Evolutionary conservation across 2,888 invertebrate genomes (phyloP), one percentile per base, ranked within the genome.

Genomic region (Patella ulyssiponensis): DNA sequence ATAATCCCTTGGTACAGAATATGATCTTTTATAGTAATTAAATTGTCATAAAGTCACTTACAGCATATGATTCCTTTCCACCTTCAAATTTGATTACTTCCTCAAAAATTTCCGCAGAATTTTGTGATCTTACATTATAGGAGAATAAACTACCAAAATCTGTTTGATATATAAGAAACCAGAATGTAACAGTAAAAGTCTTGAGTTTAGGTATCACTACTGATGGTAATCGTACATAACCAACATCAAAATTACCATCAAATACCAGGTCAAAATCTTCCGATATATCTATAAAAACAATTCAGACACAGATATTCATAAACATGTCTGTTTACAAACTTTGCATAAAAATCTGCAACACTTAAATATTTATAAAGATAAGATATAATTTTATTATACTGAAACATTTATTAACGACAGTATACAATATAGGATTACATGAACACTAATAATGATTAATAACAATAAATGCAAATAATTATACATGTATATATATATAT

Each of bases 191-290:
- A n/a, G 78, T 71, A 23, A 80, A 70, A 5, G 69, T 56, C 7
- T n/a, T 33, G 44, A 80, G 17, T 71, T 56, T 69, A 12, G 76
- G 76, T 53, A 76, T 75, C 23, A 64, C 58, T n/a, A 69, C 71
- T 44, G 54, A 78, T 79, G 56, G 84, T 78, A 72, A 82, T 73
- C 53, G 52, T 12, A 78, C 80, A 78, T 74, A 71, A 70, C 76
- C 54, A 69, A 71, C 70, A 53, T 74, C 56, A 14, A 23, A 14
- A 27, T 44, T 69, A 17, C 23, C 14, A 23, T 69, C 71, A 52
- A 80, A 80, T 7, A 76, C 54, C 14, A 80, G 71, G 53, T 80
- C 80, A 76, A 82, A 86, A 15, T 83, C 81, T 5, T 82, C 44
- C 7, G 44, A 44, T 44, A 44, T 44, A 44, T 44, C 44, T 44